Base-by-base conservation (phyloP, 2,797 vertebrate species). In the Silurus lanzhouensis region DNA sequence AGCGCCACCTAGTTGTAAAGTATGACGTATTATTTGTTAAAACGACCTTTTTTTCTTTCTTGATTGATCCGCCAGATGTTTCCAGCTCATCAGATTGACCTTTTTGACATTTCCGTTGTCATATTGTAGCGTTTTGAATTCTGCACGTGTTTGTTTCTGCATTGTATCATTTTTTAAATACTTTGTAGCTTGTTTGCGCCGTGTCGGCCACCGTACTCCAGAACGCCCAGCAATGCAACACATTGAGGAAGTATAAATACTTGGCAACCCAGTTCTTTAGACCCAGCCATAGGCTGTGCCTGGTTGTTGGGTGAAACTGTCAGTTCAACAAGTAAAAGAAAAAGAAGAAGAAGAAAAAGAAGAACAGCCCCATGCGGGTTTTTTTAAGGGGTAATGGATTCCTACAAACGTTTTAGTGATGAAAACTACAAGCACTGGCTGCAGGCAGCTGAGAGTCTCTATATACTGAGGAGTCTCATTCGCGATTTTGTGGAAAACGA, bases 371-470 rank as follows among this genome's bases (percentile, higher is more conserved):
- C 7, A 0, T 14, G 10, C 57, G 15, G 38, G 7, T 15, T 57
- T 5, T 1, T 52, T 52, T 38, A 38, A n/a, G 27, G 15, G 1
- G 9, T 17, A n/a, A 88, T 86, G 87, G 87, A 83, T 22, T 44
- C 78, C 0, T 83, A 70, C 80, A 74, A 57, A 17, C 90, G 92
- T 20, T 91, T 93, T 31, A n/a, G 60, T 3, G 90, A 92, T 38
- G 87, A 88, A 5, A 57, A 81, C 0, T 93, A 93, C 82, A 91
- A 88, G 79, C 91, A 92, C 84, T 93, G 92, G 92, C 80, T 93
- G 25, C 92, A 91, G 88, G 90, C 88, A 0, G 87, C 90, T 0
- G 86, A 91, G 87, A 90, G 88, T 60, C 84, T 93, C 13, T 84
- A 61, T 15, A 77, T 88, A 60, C 79, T 93, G 44, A 89, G 90